Percentiles rank a stretch among this genome's conserved stretches.
phyloP scores from a whole-genome alignment of 2,113 vertebrate species.

The Coptodon rendalli region DNA sequence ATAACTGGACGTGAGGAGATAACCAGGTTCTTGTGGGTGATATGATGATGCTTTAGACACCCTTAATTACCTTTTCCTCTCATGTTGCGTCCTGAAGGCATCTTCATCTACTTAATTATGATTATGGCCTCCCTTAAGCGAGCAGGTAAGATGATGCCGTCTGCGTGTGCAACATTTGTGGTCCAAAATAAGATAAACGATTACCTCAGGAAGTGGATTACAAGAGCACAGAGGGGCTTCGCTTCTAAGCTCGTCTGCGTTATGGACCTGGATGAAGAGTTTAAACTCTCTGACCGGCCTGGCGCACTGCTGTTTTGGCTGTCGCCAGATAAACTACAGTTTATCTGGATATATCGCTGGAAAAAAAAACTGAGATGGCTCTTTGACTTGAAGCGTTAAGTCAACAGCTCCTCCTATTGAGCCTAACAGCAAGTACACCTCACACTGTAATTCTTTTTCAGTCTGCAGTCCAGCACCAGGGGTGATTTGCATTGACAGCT shows the following conservation, averaged over 20 bases:
- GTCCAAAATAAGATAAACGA: background rate
- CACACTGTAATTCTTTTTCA: background rate
- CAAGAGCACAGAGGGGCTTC: background rate
- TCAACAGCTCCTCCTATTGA: conserved; percentile 69
- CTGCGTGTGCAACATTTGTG: background rate
- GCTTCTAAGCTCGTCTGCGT: background rate
- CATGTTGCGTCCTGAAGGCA: conserved; percentile 28
- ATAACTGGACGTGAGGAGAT: conserved; percentile 48
- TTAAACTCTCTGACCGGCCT: background rate
- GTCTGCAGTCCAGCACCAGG: background rate
- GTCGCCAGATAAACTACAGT: background rate
- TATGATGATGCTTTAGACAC: conserved; percentile 33
- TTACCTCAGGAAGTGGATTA: background rate
- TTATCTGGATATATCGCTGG: background rate
- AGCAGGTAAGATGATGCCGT: conserved; percentile 25
- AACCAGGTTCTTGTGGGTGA: conserved; percentile 28
- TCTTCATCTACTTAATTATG: conserved; percentile 45
- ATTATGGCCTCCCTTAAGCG: conserved; percentile 28
- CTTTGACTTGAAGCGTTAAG: background rate
- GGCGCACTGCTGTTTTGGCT: background rate
- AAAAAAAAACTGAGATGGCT: background rate
- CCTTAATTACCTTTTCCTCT: conserved; percentile 54
- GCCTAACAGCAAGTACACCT: conserved; percentile 6
- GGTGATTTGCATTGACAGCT: conserved; percentile 22
- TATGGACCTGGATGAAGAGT: background rate